Evolutionary conservation across 2,113 vertebrate species (phyloP).

Genomic region (Gavialis gangeticus): DNA sequence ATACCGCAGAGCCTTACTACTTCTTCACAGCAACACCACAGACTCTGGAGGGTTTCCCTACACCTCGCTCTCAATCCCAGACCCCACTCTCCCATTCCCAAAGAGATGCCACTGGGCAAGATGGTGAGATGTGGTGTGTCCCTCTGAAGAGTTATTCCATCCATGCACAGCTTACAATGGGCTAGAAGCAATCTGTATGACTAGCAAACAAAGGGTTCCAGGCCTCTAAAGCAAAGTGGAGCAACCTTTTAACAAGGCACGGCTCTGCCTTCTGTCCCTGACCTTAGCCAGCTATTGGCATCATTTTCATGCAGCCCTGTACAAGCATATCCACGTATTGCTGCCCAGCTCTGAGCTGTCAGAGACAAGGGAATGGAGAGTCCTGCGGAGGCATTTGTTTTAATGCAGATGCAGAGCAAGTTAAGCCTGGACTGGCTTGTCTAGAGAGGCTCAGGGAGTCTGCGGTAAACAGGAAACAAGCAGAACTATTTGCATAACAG

Average conservation of each 20-base stretch:
- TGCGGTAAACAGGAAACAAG: conserved; percentile 33
- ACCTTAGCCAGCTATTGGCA: conserved; percentile 7
- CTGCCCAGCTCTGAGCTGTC: conserved; percentile 38
- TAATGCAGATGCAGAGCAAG: conserved; percentile 68
- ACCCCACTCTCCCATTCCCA: not conserved
- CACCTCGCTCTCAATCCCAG: not conserved
- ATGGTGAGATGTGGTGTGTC: fast-evolving
- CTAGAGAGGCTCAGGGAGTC: conserved; percentile 28
- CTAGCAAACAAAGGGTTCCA: not conserved
- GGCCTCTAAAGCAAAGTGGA: not conserved
- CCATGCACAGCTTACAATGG: not conserved
- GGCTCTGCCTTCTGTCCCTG: not conserved
- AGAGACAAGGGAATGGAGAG: conserved; percentile 33
- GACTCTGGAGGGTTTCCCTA: not conserved
- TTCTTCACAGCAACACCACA: conserved; percentile 4
- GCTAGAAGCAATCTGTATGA: not conserved
- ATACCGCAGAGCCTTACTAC: not conserved
- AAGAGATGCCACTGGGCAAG: not conserved
- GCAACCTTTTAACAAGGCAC: not conserved
- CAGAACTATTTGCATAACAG: conserved; percentile 25
- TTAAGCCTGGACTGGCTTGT: conserved; percentile 53
- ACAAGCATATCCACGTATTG: not conserved
- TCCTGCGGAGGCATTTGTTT: conserved; percentile 60
- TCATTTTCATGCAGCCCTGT: not conserved
- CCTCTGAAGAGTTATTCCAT: not conserved